These are phyloP conservation scores for Gallinago solitaria DNA, from an alignment of 2,797 vertebrate genomes.

Conservation along the genomic window DNA sequence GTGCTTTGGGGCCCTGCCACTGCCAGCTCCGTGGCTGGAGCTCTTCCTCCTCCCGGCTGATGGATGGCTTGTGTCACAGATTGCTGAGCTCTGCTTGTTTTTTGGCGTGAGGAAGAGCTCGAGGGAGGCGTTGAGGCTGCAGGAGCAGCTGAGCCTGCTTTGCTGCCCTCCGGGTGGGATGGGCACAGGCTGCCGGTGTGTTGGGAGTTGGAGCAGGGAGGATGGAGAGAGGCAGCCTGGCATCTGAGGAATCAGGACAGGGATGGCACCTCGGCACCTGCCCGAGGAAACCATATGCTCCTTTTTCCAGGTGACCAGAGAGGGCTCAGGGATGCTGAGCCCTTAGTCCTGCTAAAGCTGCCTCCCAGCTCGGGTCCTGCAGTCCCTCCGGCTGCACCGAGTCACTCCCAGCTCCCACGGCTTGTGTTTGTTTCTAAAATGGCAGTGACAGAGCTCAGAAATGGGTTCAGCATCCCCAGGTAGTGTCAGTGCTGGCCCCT, in stretches of 20 bases:
- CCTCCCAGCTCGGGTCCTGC: neutral
- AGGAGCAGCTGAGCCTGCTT: neutral
- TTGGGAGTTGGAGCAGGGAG: neutral
- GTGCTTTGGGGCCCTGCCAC: neutral
- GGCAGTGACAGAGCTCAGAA: neutral
- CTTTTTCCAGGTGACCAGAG: neutral
- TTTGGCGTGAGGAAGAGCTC: neutral
- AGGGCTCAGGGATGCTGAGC: neutral
- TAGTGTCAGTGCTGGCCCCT: neutral
- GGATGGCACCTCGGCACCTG: neutral
- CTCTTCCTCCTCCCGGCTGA: neutral
- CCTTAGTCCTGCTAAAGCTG: neutral
- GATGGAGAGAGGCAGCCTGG: neutral
- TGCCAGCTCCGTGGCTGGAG: neutral
- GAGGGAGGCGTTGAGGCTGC: neutral
- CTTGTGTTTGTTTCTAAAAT: neutral
- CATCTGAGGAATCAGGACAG: neutral
- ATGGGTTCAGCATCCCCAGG: neutral
- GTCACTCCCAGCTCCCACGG: neutral
- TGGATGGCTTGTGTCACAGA: neutral
- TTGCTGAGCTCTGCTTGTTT: neutral
- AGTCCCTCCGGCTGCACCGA: neutral
- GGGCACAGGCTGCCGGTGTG: neutral
- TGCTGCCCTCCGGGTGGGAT: neutral
- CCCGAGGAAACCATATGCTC: neutral